A percentile compares a stretch with the other conserved stretches of the same genome.
These are phyloP conservation scores for Coenonympha arcania DNA, from an alignment of 2,888 invertebrate species.

Conservation along the genomic window DNA sequence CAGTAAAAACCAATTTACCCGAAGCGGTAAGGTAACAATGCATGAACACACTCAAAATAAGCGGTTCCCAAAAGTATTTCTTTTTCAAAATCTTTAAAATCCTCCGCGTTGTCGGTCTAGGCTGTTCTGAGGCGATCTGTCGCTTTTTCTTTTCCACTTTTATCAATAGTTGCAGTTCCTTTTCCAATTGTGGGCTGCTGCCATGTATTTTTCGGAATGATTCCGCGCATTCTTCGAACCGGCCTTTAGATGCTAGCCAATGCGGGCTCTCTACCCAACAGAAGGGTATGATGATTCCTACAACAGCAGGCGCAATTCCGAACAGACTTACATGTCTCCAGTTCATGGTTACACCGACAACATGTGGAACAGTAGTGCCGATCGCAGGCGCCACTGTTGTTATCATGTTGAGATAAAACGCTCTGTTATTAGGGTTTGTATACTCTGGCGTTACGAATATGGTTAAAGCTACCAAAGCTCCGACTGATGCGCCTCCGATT, in stretches of 20 bases:
- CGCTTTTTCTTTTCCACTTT: constrained; percentile 22
- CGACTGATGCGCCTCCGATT: constrained; percentile 21
- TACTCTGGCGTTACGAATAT: constrained; percentile 21
- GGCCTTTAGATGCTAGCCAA: constrained; percentile 27
- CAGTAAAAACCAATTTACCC: constrained; percentile 21
- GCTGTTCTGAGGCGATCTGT: background rate
- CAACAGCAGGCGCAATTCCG: constrained; percentile 19
- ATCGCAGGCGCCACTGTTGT: constrained; percentile 24
- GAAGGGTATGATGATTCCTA: constrained; percentile 15
- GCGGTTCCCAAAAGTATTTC: constrained; percentile 22
- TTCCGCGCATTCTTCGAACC: constrained; percentile 18
- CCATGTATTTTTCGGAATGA: constrained; percentile 22
- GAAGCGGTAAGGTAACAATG: constrained; percentile 21
- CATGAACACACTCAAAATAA: constrained; percentile 17
- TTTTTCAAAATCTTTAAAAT: constrained; percentile 11
- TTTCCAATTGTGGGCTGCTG: background rate
- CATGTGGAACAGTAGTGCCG: constrained; percentile 21
- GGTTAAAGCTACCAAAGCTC: constrained; percentile 15
- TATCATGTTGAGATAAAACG: constrained; percentile 17
- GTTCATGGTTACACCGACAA: constrained; percentile 18
- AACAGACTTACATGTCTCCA: constrained; percentile 25
- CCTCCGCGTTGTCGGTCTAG: background rate
- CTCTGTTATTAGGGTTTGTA: constrained; percentile 17
- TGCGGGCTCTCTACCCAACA: constrained; percentile 27
- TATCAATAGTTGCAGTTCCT: constrained; percentile 25